A percentile compares a stretch with the other conserved stretches of the same genome.
Conservation (phyloP, 2,113 vertebrate species). For the Pachyramphus minor region DNA sequence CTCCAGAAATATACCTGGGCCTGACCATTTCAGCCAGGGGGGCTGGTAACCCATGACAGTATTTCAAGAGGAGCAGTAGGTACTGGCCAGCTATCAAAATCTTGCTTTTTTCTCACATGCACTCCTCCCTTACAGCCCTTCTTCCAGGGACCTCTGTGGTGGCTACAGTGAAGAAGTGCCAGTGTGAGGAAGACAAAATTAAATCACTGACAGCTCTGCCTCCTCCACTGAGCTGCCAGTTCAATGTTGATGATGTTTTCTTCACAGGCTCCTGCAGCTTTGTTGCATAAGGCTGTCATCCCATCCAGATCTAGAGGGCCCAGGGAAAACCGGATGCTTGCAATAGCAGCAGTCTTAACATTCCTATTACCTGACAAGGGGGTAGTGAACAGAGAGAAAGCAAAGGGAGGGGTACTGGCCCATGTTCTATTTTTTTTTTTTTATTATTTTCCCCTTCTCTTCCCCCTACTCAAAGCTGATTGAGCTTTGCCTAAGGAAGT, state of each 20-base stretch:
- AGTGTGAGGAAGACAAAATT: neutral
- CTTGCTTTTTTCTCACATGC: neutral
- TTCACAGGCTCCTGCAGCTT: neutral
- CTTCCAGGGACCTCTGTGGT: neutral
- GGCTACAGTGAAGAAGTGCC: fast-evolving
- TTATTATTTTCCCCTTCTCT: neutral
- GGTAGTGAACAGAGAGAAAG: neutral
- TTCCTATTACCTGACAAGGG: neutral
- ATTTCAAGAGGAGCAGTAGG: neutral
- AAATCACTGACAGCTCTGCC: neutral
- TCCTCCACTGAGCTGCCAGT: neutral
- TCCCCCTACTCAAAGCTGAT: neutral
- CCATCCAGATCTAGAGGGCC: neutral
- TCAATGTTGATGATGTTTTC: neutral
- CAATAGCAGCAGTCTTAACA: neutral
- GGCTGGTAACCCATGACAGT: no score
- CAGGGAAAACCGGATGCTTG: neutral
- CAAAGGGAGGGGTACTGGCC: neutral
- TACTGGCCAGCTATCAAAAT: neutral
- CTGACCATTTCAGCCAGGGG: no score
- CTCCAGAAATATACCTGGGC: no score
- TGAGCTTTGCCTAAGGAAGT: neutral
- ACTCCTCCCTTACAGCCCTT: neutral
- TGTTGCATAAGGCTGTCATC: neutral
- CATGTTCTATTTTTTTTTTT: neutral